These are phyloP conservation scores for Frieseomelitta varia DNA, from an alignment of 1,140 invertebrate species.

Conservation along the genomic window DNA sequence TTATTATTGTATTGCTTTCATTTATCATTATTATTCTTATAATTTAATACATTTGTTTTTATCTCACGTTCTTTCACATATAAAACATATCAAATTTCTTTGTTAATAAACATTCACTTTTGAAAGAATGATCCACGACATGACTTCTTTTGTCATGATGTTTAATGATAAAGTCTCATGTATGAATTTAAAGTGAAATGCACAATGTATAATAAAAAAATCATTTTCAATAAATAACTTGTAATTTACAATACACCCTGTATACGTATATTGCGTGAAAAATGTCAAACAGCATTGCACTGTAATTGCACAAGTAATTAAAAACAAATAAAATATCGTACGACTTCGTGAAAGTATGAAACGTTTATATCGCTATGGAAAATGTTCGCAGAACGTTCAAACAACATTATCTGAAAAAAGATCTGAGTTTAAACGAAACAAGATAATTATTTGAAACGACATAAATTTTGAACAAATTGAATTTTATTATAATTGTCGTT, in stretches of 20 bases:
- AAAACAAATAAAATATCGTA: neutral
- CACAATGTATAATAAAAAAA: no score
- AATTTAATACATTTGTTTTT: no score
- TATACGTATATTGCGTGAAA: neutral
- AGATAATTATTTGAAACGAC: neutral
- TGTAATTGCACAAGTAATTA: neutral
- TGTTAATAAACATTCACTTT: no score
- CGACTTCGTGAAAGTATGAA: neutral
- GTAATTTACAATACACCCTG: neutral
- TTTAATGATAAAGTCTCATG: neutral
- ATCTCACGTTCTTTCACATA: no score
- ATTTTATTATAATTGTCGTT: neutral
- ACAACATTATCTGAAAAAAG: neutral
- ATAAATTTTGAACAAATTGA: neutral
- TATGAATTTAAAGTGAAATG: neutral
- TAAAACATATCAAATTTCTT: no score
- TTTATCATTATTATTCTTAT: no score
- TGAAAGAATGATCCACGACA: no score
- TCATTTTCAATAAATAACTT: neutral
- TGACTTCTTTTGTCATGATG: no score
- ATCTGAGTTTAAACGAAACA: neutral
- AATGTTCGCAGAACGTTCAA: neutral
- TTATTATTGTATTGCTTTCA: no score
- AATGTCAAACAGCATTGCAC: neutral
- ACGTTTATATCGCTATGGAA: neutral